Base-by-base conservation (phyloP, 1,140 invertebrate genomes). In the Brachionus sp. region DNA sequence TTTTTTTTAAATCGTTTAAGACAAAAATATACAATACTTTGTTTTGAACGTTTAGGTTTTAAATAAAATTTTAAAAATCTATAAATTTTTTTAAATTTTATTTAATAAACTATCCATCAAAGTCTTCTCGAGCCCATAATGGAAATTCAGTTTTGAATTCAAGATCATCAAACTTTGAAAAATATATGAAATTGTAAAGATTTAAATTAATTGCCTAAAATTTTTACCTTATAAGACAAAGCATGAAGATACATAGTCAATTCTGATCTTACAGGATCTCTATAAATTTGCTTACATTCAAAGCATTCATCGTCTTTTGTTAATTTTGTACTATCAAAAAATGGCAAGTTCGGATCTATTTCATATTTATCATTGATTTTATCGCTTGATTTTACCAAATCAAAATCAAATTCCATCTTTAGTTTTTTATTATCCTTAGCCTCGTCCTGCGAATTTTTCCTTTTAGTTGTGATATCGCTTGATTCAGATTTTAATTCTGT, bases 211-310 rank as follows among this genome's bases (percentile, higher is more conserved):
- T n/a, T 6, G 7, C 0, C 4, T 29, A 29, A 25, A 29, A 25
- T 13, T 16, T 7, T n/a, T 37, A 91, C 93, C 90, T 92, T 93
- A 88, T 97, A 97, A 86, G 93, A 93, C 91, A 95, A 94, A 16
- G 95, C 95, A 89, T 98, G 96, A 13, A 98, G 91, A 88, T 95
- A 97, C 94, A 98, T 96, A 83, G 96, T 92, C 16, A 98, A 90
- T 87, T 97, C 94, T 84, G 93, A 92, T 0, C 94, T 93, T 83
- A 93, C 93, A 0, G 96, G 95, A 88, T 98, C 95, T 83, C 93
- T 90, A 89, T 95, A 97, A 75, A 94, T 91, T 12, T 95, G 93
- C 88, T 94, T 94, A 88, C 96, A 98, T 88, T 96, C 94, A 87
- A 94, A 93, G 90, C 96, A 98, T 86, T 95, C 93, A 3, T 93